These are phyloP conservation scores for Myopa tessellatipennis DNA, from an alignment of 2,888 invertebrate species.

Conservation along the genomic window DNA sequence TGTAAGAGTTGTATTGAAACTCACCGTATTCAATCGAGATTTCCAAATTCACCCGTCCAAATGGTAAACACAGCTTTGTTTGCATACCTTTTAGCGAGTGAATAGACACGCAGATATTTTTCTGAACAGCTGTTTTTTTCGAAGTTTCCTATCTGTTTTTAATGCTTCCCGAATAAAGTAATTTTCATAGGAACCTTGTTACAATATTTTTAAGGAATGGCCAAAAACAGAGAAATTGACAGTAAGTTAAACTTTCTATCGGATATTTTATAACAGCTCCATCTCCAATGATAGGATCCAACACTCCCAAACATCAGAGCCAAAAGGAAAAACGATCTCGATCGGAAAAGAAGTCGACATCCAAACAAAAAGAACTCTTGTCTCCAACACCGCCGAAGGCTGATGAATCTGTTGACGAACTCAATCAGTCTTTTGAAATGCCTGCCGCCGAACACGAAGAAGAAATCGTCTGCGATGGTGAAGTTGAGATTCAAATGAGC, in stretches of 20 bases:
- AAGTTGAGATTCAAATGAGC: slow-evolving; percentile 37
- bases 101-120: too few species aligned
- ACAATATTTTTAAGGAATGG: neutral
- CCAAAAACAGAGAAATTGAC: slow-evolving; percentile 15
- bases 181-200: too few species aligned
- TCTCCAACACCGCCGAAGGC: neutral
- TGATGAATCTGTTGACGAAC: neutral
- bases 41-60: too few species aligned
- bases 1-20: too few species aligned
- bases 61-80: too few species aligned
- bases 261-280: neutral
- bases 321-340: slow-evolving; percentile 10
- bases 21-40: too few species aligned
- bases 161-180: too few species aligned
- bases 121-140: too few species aligned
- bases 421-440: slow-evolving; percentile 8
- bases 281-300: neutral
- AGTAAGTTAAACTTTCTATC: slow-evolving; percentile 8
- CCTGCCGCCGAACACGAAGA: slow-evolving; percentile 27
- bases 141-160: too few species aligned
- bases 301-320: neutral
- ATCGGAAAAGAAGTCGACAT: neutral
- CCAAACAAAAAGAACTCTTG: neutral
- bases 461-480: slow-evolving; percentile 42
- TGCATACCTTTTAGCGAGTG: too few species aligned